Evolutionary conservation across 1,140 invertebrate genomes (phyloP).

Genomic region (Ooceraea biroi): DNA sequence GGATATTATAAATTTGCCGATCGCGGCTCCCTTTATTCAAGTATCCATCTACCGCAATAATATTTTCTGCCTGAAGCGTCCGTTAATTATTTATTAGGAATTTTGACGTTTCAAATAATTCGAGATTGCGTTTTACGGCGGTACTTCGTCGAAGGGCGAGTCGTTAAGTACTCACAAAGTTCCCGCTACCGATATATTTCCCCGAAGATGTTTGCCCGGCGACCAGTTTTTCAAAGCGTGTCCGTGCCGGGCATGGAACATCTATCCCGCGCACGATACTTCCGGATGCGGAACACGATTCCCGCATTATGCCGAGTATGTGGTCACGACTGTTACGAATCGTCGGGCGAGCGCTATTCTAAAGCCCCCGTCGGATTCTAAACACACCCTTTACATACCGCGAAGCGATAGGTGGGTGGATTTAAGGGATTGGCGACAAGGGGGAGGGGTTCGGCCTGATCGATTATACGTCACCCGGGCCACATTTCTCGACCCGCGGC

Average conservation of each 20-base stretch:
- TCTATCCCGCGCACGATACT: constrained; percentile 66
- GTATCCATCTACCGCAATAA: too few relatives aligned
- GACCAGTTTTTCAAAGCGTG: constrained; percentile 50
- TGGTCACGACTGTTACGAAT: constrained; percentile 81
- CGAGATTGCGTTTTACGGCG: not conserved
- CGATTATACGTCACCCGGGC: constrained; percentile 74
- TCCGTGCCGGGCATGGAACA: constrained; percentile 28
- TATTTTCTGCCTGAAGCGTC: too few relatives aligned
- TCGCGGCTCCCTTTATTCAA: too few relatives aligned
- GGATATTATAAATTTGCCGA: too few relatives aligned
- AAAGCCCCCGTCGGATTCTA: constrained; percentile 75
- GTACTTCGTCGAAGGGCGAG: not conserved
- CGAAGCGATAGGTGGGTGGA: constrained; percentile 71
- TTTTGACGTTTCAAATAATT: not conserved
- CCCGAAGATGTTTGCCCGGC: constrained; percentile 38
- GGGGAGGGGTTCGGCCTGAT: constrained; percentile 70
- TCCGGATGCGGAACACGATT: constrained; percentile 81
- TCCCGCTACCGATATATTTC: not conserved
- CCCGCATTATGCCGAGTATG: constrained; percentile 79
- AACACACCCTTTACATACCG: constrained; percentile 78
- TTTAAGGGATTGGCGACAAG: constrained; percentile 74
- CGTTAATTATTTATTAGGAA: constrained; percentile 10
- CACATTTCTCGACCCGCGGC: constrained; percentile 51
- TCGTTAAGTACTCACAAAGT: not conserved
- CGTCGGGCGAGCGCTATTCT: constrained; percentile 69